phyloP scores from a whole-genome alignment of 1,140 invertebrate species.

The Scylla paramamosain region DNA sequence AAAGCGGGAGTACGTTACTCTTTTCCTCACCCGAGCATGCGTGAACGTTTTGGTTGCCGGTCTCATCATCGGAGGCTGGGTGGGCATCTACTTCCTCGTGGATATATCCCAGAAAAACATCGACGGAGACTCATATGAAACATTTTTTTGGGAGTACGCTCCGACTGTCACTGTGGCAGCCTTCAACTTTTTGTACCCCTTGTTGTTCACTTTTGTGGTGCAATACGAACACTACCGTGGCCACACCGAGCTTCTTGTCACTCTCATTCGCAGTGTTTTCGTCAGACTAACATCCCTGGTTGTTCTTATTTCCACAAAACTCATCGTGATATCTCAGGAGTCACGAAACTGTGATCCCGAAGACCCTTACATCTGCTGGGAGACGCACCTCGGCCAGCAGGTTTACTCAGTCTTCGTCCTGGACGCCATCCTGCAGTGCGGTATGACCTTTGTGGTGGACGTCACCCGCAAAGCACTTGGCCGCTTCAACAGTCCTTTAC shows the following conservation, averaged over 20 bases:
- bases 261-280: constrained; percentile 87
- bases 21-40: constrained; percentile 18
- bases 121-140: not conserved
- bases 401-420: constrained; percentile 91
- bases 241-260: constrained; percentile 85
- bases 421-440: constrained; percentile 86
- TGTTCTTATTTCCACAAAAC: constrained; percentile 84
- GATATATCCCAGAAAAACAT: not conserved
- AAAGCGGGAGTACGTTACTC: not conserved
- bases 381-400: constrained; percentile 93
- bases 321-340: constrained; percentile 32
- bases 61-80: constrained; percentile 47
- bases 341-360: not conserved
- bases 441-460: constrained; percentile 83
- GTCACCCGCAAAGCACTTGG: constrained; percentile 82
- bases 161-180: constrained; percentile 50
- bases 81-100: constrained; percentile 63
- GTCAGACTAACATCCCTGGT: constrained; percentile 81
- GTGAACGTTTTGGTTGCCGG: constrained; percentile 33
- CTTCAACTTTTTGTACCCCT: constrained; percentile 54
- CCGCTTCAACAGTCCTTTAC: constrained; percentile 26
- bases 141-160: constrained; percentile 54
- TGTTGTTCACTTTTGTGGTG: constrained; percentile 55
- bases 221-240: constrained; percentile 87
- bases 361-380: constrained; percentile 86